Evolutionary conservation across 2,113 vertebrate genomes (phyloP), one percentile per base, ranked within the genome.

Genomic region (Pelecanoides urinatrix): DNA sequence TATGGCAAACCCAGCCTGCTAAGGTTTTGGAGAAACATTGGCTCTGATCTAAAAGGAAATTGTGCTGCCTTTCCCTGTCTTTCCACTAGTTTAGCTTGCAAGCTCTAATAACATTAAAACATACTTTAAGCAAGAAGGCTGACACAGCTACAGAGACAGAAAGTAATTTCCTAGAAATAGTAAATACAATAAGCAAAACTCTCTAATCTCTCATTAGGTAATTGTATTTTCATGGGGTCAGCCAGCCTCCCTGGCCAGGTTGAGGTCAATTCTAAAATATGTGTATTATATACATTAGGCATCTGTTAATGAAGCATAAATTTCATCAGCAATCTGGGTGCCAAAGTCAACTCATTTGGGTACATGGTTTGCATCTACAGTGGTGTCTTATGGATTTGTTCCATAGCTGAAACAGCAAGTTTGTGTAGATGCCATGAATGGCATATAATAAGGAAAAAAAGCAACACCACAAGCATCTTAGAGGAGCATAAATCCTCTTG

Each of bases 121-220:
- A 82, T 40, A 61, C 38, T 95, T 86, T 73, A 77, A 76, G 90
- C 44, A 86, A 96, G 94, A 74, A 87, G 88, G 67, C 72, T 94
- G 91, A 94, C 9, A 1, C 66, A 95, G 84, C 87, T 88, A 94
- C 52, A 92, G 52, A 96, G 83, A 86, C 55, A 91, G 80, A 96
- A 95, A 94, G 83, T 95, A 96, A 96, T 97, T 98, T 97, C 95
- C 94, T 95, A 95, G 84, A 95, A 97, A 96, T 93, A 53, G 91
- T 82, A 97, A 97, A 97, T 96, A 97, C 97, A 97, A 97, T 97
- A 94, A 96, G 95, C 32, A 91, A 97, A 96, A 91, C 79, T 65
- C 92, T 85, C 85, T 91, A 94, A 96, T 95, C 88, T 97, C 89
- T 94, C 72, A 82, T 97, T 95, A 91, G 68, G 92, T 95, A 92